Evolutionary conservation across 2,113 vertebrate species (phyloP).

Genomic region (Tragelaphus scriptus): DNA sequence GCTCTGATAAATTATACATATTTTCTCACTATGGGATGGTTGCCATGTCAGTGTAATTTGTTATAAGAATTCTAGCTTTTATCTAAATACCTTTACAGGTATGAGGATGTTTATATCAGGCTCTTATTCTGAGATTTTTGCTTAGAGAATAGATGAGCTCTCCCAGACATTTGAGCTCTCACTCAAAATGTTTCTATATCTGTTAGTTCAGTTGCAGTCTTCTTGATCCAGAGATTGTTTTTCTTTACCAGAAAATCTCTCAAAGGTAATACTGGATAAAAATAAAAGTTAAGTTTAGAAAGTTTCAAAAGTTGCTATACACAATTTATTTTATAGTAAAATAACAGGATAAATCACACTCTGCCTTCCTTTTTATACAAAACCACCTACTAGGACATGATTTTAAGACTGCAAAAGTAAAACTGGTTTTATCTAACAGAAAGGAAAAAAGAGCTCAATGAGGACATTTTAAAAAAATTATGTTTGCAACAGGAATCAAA

Average conservation of each 20-base stretch:
- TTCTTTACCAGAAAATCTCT: slow-evolving; percentile 15
- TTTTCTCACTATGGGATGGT: neutral
- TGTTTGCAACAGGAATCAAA: slow-evolving; percentile 34
- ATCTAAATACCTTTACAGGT: neutral
- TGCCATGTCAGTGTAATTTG: neutral
- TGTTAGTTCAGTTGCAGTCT: neutral
- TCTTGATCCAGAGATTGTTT: slow-evolving; percentile 5
- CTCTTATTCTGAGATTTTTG: slow-evolving; percentile 19
- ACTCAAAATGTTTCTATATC: neutral
- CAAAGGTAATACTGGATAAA: neutral
- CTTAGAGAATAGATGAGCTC: neutral
- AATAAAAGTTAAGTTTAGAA: slow-evolving; percentile 15
- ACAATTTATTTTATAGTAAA: slow-evolving; percentile 24
- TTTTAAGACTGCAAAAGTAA: slow-evolving; percentile 29
- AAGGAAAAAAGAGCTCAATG: neutral
- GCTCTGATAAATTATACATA: neutral
- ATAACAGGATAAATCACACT: slow-evolving; percentile 12
- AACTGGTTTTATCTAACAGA: slow-evolving; percentile 39
- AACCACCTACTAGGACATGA: neutral
- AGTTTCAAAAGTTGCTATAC: neutral
- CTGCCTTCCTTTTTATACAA: neutral
- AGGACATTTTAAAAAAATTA: neutral
- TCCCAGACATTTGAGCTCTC: neutral
- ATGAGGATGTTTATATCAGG: neutral
- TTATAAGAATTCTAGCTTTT: slow-evolving; percentile 13